Conservation (phyloP, 1,140 invertebrate genomes). For the Conus betulinus region DNA sequence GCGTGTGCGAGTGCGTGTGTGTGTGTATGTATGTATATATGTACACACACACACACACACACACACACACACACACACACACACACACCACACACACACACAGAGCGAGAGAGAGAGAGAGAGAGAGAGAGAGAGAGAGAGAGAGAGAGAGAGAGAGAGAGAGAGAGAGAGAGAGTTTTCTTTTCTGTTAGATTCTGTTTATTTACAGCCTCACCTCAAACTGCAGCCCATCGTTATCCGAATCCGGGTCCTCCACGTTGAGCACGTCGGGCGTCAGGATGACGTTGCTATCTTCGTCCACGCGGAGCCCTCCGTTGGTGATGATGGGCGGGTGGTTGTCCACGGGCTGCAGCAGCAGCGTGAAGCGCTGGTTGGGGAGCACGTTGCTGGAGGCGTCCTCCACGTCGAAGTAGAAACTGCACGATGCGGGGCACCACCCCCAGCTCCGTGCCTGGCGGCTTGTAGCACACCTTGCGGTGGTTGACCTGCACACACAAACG, state of each 20-base stretch:
- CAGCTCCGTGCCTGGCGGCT: slow-evolving; percentile 71
- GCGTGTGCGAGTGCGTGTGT: too few species aligned
- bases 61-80: too few species aligned
- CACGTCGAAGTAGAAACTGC: slow-evolving; percentile 74
- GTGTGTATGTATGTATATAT: too few species aligned
- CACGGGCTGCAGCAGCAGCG: slow-evolving; percentile 71
- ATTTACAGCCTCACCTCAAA: slow-evolving; percentile 53
- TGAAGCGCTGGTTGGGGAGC: slow-evolving; percentile 70
- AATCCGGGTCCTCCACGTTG: slow-evolving; percentile 72
- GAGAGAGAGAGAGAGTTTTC: too few species aligned
- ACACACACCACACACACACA: too few species aligned
- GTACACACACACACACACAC: too few species aligned
- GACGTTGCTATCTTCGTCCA: slow-evolving; percentile 70
- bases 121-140: too few species aligned
- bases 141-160: too few species aligned
- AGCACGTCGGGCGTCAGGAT: slow-evolving; percentile 67
- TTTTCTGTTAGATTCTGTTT: too few species aligned
- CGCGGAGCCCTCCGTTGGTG: slow-evolving; percentile 64
- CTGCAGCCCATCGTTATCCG: slow-evolving; percentile 59
- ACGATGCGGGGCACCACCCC: slow-evolving; percentile 72
- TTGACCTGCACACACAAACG: slow-evolving; percentile 55
- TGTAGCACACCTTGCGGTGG: slow-evolving; percentile 75
- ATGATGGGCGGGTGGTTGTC: slow-evolving; percentile 75
- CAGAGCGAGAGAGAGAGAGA: too few species aligned
- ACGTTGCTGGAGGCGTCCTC: slow-evolving; percentile 70